Evolutionary conservation across 2,888 invertebrate species (phyloP).

Genomic region (Euclidia mi): DNA sequence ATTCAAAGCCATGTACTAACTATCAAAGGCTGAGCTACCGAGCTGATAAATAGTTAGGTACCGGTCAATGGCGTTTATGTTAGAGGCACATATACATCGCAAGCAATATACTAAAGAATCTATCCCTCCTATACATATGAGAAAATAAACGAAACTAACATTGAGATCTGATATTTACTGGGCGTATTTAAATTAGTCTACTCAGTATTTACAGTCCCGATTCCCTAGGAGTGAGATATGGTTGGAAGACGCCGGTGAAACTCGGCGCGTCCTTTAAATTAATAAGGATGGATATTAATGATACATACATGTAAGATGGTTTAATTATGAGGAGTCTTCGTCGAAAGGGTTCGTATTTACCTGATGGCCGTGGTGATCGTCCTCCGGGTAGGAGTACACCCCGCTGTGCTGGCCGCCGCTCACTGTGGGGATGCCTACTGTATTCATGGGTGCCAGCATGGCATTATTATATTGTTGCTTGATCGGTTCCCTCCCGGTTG

Average conservation of each 20-base stretch:
- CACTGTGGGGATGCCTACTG: constrained; percentile 80
- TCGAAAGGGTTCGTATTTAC: constrained; percentile 85
- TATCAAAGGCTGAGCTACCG: too few species aligned
- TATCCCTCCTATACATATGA: too few species aligned
- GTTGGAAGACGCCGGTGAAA: constrained; percentile 63
- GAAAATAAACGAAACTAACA: background rate
- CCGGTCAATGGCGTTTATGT: too few species aligned
- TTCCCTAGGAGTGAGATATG: constrained; percentile 68
- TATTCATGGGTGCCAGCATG: constrained; percentile 79
- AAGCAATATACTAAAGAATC: too few species aligned
- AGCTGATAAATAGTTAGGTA: too few species aligned
- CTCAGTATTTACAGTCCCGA: constrained; percentile 65
- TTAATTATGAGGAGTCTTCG: constrained; percentile 74
- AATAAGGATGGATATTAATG: constrained; percentile 61
- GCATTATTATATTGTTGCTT: constrained; percentile 72
- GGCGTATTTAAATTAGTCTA: constrained; percentile 41
- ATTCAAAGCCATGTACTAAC: too few species aligned
- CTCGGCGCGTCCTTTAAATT: constrained; percentile 67
- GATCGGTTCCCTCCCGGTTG: constrained; percentile 66
- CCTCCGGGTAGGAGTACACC: constrained; percentile 81
- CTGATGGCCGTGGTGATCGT: constrained; percentile 71
- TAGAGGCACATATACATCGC: too few species aligned
- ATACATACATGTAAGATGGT: constrained; percentile 33
- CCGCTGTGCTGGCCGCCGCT: constrained; percentile 70
- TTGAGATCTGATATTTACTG: constrained; percentile 66